Evolutionary conservation across 2,113 vertebrate genomes (phyloP), one percentile per base, ranked within the genome.

Genomic region (Tachysurus fulvidraco): DNA sequence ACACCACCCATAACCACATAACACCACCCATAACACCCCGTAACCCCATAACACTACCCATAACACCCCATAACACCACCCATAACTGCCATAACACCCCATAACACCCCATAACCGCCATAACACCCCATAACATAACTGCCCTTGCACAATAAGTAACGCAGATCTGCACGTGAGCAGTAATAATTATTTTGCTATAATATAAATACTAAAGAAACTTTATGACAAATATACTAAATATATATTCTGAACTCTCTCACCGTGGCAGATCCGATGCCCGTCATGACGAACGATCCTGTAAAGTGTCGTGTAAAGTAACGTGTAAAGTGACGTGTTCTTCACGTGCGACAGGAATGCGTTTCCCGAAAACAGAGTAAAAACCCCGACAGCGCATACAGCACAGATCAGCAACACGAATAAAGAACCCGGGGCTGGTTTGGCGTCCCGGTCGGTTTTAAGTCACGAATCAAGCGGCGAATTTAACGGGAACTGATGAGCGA

Each of bases 211-310:
- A 57, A 57, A 57, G 4, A 57, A 21, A 23, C 71, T 25, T 46
- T 25, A 71, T 36, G 0, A 3, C 19, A 11, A 25, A 52, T 14
- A 76, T 11, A 12, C 4, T 54, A 2, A 9, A 30, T 19, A 55
- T 3, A 30, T 28, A 30, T 1, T 30, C 0, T 30, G 52, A 23
- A 4, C 5, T 50, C 9, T 87, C 88, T 89, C 59, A 89, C 88
- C 85, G 83, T 30, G n/a, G 60, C 46, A 25, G 84, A 77, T 19
- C 28, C 79, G 69, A 85, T 23, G 36, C 83, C 85, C 55, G 88
- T 87, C 82, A 84, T 86, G 16, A 30, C 65, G 44, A 25, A 84
- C 41, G 85, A 17, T 71, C 23, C 76, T 25, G 21, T 59, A 17
- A 82, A 28, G 25, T 54, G n/a, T 21, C 59, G 36, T 36, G 36